Conservation (phyloP, 2,797 vertebrate species). For the Anabas testudineus region DNA sequence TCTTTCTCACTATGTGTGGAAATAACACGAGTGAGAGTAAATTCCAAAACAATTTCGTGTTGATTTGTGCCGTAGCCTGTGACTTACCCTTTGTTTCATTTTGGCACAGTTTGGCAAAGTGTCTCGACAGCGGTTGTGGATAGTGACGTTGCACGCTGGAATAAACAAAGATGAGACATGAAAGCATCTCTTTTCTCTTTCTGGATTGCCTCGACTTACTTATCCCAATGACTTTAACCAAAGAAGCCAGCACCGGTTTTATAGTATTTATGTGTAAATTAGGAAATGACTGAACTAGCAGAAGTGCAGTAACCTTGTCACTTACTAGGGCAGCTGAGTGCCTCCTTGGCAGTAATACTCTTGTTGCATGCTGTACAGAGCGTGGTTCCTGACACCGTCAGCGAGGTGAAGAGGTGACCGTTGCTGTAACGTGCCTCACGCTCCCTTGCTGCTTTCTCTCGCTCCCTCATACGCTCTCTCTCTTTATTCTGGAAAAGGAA, state of each 20-base stretch:
- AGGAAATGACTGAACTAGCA: too few species aligned
- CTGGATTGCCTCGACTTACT: too few species aligned
- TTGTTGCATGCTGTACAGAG: conserved; percentile 94
- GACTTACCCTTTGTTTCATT: conserved; percentile 93
- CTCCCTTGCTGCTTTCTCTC: conserved; percentile 88
- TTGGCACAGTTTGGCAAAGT: conserved; percentile 92
- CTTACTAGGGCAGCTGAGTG: conserved; percentile 92
- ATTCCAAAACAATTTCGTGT: neutral
- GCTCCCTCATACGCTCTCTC: conserved; percentile 89
- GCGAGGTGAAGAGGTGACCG: conserved; percentile 92
- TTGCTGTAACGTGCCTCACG: conserved; percentile 91
- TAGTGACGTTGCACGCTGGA: conserved; percentile 92
- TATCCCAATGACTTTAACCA: too few species aligned
- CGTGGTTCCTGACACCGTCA: conserved; percentile 93
- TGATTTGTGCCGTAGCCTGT: neutral
- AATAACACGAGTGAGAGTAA: neutral
- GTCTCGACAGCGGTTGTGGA: conserved; percentile 96
- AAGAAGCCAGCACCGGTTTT: neutral
- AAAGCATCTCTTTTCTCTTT: too few species aligned
- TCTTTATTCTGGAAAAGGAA: conserved; percentile 86
- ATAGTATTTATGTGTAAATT: too few species aligned
- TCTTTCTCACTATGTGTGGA: too few species aligned
- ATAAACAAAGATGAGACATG: conserved; percentile 31
- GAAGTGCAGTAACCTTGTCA: conserved; percentile 1
- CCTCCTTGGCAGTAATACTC: conserved; percentile 95